Base-by-base conservation (phyloP, 2,888 invertebrate species). In the Brachylomia viminalis region DNA sequence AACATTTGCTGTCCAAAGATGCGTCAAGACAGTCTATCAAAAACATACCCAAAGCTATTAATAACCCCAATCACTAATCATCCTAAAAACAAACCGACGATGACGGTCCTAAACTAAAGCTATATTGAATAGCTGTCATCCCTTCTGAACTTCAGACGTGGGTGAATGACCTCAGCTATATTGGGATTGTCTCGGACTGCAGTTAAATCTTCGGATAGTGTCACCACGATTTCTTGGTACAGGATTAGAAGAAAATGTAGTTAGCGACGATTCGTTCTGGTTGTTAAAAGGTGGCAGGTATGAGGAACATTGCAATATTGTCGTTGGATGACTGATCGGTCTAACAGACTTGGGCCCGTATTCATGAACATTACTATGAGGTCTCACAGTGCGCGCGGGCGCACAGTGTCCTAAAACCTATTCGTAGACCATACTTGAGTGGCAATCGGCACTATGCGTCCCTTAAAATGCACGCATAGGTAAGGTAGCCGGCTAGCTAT, bases 91-190 rank as follows among this genome's bases (percentile, higher is more conserved):
- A 69, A 74, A 72, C 78, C 74, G 72, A 70, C 68, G 68, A 75
- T 80, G 82, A 82, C 70, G 72, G 30, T 58, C 11, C 38, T 72
- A 54, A 76, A 72, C 69, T 70, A 64, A 77, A 79, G 45, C 68
- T 58, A 62, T 80, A 87, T 77, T 73, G 54, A 79, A 86, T 80
- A 65, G 75, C 79, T 77, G 82, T 85, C 83, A 82, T 85, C 77
- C 75, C 75, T 75, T 64, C 42, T 58, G 56, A 13, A 42, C 20
- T 80, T 52, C 23, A 56, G 66, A 62, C 56, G 38, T 47, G 72
- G 91, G 86, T 85, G 84, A 87, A 82, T 70, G 89, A 88, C 86
- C 91, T 59, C 82, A 45, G 86, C 86, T 91, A 91, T 87, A 89
- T 91, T 82, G 80, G 90, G 83, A 78, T 71, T 61, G 83, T 87